These are phyloP conservation scores for Galaxias olidus DNA, from an alignment of 2,797 vertebrate species.

Conservation along the genomic window DNA sequence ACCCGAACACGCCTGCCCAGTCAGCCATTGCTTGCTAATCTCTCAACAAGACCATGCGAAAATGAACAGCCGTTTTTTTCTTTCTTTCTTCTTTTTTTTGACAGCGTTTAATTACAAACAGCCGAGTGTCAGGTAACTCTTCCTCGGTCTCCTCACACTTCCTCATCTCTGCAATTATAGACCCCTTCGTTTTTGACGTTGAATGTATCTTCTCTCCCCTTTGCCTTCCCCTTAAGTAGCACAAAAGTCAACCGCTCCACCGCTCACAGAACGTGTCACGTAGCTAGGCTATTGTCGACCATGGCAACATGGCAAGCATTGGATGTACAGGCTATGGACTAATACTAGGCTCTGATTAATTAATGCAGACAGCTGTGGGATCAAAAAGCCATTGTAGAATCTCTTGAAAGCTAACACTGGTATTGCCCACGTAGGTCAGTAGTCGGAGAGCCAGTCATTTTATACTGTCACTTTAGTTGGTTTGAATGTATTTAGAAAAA, in stretches of 20 bases:
- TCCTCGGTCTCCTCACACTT: constrained; percentile 32
- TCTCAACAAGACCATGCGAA: constrained; percentile 30
- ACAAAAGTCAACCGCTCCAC: constrained; percentile 53
- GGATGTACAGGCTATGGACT: constrained; percentile 15
- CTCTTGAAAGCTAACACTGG: no score
- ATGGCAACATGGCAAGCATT: constrained; percentile 30
- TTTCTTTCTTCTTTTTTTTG: constrained; percentile 17
- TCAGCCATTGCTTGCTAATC: constrained; percentile 28
- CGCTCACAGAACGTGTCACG: constrained; percentile 35
- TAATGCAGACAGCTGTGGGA: no score
- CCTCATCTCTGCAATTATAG: constrained; percentile 42
- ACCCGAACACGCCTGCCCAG: constrained; percentile 4
- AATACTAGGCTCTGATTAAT: no score
- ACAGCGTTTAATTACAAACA: constrained; percentile 55
- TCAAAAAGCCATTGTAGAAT: no score
- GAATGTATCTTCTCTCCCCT: constrained; percentile 19
- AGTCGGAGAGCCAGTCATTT: no score
- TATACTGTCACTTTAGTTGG: not conserved
- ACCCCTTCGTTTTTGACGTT: constrained; percentile 33
- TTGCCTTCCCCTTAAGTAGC: constrained; percentile 8
- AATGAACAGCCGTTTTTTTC: constrained; percentile 27
- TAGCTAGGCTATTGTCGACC: not conserved
- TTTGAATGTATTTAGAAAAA: constrained; percentile 1
- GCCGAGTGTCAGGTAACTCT: constrained; percentile 25
- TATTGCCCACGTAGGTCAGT: no score